Conservation (phyloP, 2,888 invertebrate genomes). For the Synergus umbraculus region DNA sequence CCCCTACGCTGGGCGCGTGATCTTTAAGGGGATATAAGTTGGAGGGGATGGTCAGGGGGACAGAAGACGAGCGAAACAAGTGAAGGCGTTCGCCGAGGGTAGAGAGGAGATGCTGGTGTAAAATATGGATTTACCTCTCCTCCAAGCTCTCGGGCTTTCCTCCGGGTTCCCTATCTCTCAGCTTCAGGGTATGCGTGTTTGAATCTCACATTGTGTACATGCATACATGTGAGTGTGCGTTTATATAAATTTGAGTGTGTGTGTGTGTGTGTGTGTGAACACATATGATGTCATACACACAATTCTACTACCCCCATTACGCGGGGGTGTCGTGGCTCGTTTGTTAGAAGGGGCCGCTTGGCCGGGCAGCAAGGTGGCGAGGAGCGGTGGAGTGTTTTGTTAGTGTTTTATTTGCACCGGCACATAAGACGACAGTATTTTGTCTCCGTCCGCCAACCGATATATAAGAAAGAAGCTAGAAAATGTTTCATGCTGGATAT, state of each 20-base stretch:
- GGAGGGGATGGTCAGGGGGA: slow-evolving; percentile 53
- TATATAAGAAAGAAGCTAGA: slow-evolving; percentile 16
- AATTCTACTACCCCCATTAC: slow-evolving; percentile 69
- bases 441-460: slow-evolving; percentile 31
- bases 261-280: slow-evolving; percentile 49
- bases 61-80: slow-evolving; percentile 67
- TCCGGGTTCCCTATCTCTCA: slow-evolving; percentile 63
- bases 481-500: slow-evolving; percentile 38
- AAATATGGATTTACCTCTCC: slow-evolving; percentile 77
- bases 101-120: slow-evolving; percentile 70
- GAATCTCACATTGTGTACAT: slow-evolving; percentile 48
- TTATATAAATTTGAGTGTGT: too few species aligned
- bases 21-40: slow-evolving; percentile 59
- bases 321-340: slow-evolving; percentile 72
- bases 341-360: slow-evolving; percentile 68
- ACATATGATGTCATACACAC: slow-evolving; percentile 58
- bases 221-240: slow-evolving; percentile 54
- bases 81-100: slow-evolving; percentile 62
- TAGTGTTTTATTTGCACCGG: slow-evolving; percentile 68
- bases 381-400: slow-evolving; percentile 67
- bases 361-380: slow-evolving; percentile 42
- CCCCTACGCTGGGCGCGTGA: slow-evolving; percentile 56
- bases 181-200: slow-evolving; percentile 49
- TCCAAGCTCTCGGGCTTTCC: slow-evolving; percentile 70
- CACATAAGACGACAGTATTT: slow-evolving; percentile 37